Evolutionary conservation across 2,888 invertebrate genomes (phyloP).

Genomic region (Trachelus tabidus): DNA sequence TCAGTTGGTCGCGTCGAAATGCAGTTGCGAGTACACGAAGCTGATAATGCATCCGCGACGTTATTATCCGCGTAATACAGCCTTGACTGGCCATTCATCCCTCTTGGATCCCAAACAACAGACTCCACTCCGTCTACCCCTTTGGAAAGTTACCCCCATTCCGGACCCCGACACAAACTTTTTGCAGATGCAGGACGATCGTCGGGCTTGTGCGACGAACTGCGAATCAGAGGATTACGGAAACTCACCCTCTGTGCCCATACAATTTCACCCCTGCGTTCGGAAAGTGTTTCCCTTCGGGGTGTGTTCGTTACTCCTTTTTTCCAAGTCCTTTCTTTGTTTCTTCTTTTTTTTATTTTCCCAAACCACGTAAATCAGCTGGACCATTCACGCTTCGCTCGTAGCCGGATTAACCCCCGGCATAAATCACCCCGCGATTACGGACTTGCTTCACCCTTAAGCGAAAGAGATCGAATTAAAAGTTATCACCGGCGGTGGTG

Average conservation of each 20-base stretch:
- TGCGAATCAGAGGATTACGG: constrained; percentile 6
- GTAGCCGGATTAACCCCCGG: constrained; percentile 44
- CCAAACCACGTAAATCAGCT: constrained; percentile 49
- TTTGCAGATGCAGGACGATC: background rate
- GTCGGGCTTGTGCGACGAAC: constrained; percentile 1
- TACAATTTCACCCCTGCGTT: background rate
- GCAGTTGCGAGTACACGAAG: background rate
- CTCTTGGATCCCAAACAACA: background rate
- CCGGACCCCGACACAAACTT: background rate
- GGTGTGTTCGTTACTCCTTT: background rate
- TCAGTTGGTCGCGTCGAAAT: constrained; percentile 25
- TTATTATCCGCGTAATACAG: background rate
- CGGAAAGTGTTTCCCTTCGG: constrained; percentile 48
- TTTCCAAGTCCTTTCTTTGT: background rate
- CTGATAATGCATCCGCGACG: background rate
- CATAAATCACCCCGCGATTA: constrained; percentile 50
- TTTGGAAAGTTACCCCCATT: background rate
- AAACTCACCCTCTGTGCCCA: background rate
- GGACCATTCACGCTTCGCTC: constrained; percentile 30
- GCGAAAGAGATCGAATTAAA: constrained; percentile 10
- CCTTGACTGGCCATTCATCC: background rate
- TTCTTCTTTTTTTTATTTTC: constrained; percentile 33
- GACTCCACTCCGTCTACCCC: background rate
- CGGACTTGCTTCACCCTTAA: constrained; percentile 44
- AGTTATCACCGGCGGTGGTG: background rate